Percentiles rank a stretch among this genome's conserved stretches.
Evolutionary conservation across 2,113 vertebrate genomes (phyloP).

Genomic region (Felis chaus): DNA sequence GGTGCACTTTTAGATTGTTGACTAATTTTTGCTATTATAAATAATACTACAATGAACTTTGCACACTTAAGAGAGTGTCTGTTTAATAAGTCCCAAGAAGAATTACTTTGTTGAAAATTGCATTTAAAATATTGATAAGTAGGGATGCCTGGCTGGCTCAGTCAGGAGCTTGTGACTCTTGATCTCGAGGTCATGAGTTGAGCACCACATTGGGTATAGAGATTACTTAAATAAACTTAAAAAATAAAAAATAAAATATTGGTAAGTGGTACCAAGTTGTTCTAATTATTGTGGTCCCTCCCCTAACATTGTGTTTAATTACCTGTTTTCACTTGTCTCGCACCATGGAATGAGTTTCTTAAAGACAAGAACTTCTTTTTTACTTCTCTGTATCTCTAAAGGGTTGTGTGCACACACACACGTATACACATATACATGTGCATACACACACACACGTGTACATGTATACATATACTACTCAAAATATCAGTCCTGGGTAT

Average conservation of each 20-base stretch:
- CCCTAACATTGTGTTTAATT: neutral
- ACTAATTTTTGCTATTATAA: neutral
- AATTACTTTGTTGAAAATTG: neutral
- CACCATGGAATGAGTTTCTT: neutral
- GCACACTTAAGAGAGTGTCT: neutral
- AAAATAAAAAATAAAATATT: too few relatives aligned
- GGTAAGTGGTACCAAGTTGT: neutral
- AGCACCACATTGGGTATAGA: too few relatives aligned
- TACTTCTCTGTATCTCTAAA: neutral
- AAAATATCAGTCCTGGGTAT: neutral
- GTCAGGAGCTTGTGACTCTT: too few relatives aligned
- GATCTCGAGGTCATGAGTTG: too few relatives aligned
- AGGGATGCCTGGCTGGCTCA: neutral
- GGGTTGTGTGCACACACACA: neutral
- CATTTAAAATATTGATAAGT: neutral
- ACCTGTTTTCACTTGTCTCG: neutral
- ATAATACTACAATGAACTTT: neutral
- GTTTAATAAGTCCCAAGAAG: neutral
- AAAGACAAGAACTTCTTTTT: neutral
- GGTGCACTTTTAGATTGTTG: neutral
- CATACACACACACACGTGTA: neutral
- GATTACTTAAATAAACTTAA: too few relatives aligned
- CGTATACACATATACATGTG: neutral
- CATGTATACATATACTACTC: neutral
- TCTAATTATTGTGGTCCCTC: neutral